Evolutionary conservation across 2,113 vertebrate genomes (phyloP).

Genomic region (Bos taurus): ARS-UCD2.0 NC_037329.1:134486001-134486500

Average conservation of each 20-base stretch:
- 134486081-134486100: accelerated
- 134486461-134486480: accelerated
- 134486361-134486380: not conserved
- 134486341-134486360: not conserved
- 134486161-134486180: not conserved
- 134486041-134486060: accelerated
- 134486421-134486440: accelerated
- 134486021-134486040: too few species aligned
- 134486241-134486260: not conserved
- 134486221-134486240: not conserved
- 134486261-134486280: not conserved
- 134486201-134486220: not conserved
- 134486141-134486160: too few species aligned
- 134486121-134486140: too few species aligned
- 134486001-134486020: accelerated
- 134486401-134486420: not conserved
- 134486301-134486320: not conserved
- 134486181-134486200: not conserved
- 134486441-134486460: accelerated
- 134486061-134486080: accelerated
- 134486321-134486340: not conserved
- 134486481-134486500: accelerated
- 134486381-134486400: not conserved
- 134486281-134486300: not conserved
- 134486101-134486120: accelerated